Conservation (phyloP, 2,888 invertebrate genomes). For the Quadroppia sp. region DNA sequence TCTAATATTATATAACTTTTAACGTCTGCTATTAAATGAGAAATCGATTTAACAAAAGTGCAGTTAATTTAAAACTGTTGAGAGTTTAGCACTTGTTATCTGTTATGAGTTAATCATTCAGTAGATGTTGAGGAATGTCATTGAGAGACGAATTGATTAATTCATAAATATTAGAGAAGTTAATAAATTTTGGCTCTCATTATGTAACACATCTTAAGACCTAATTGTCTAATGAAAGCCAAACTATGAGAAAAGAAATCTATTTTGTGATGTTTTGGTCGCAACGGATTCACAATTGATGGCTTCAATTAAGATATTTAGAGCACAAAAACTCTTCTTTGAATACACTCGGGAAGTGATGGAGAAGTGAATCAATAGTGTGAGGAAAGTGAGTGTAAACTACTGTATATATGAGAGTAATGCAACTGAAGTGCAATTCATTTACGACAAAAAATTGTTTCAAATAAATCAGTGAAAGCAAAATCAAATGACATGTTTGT, state of each 20-base stretch:
- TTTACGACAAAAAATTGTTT: slow-evolving; percentile 28
- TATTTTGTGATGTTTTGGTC: not conserved
- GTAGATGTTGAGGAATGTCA: slow-evolving; percentile 19
- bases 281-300: slow-evolving; percentile 15
- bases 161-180: not conserved
- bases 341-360: slow-evolving; percentile 16
- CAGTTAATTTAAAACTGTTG: slow-evolving; percentile 1
- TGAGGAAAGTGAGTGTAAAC: slow-evolving; percentile 31
- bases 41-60: slow-evolving; percentile 18
- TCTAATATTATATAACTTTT: not conserved
- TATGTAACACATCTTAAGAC: not conserved
- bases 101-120: not conserved
- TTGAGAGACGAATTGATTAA: slow-evolving; percentile 14
- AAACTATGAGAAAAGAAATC: not conserved
- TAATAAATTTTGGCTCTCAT: slow-evolving; percentile 26
- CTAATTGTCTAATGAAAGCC: slow-evolving; percentile 17
- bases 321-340: not conserved
- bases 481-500: not conserved
- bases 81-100: slow-evolving; percentile 8
- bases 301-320: slow-evolving; percentile 1
- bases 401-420: too few species aligned
- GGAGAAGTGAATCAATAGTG: slow-evolving; percentile 34
- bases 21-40: not conserved
- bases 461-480: slow-evolving; percentile 29
- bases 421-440: slow-evolving; percentile 21